Conservation (phyloP, 2,113 vertebrate species). For the Myrmecobius fasciatus region DNA sequence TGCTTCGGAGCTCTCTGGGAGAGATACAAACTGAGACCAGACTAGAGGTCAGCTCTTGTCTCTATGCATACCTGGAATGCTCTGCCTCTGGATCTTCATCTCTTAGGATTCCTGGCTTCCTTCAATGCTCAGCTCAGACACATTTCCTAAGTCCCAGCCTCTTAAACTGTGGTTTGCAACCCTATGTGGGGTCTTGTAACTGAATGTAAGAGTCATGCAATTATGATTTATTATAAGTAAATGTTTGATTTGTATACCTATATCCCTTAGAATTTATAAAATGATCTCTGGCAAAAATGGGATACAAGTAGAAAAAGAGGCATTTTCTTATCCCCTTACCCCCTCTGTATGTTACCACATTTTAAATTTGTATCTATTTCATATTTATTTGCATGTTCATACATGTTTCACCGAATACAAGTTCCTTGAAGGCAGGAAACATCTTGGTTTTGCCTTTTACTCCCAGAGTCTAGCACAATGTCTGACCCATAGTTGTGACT, state of each 20-base stretch:
- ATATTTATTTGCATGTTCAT: not conserved
- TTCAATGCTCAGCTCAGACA: not conserved
- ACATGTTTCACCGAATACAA: not conserved
- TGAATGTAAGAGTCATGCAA: too few species aligned
- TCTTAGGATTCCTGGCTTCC: not conserved
- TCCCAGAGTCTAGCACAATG: too few species aligned
- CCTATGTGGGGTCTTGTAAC: too few species aligned
- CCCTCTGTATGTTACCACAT: too few species aligned
- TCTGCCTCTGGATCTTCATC: not conserved
- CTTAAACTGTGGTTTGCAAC: too few species aligned
- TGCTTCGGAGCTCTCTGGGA: constrained; percentile 14
- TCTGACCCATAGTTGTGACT: not conserved
- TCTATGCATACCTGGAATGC: not conserved
- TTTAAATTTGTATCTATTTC: not conserved
- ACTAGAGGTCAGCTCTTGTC: not conserved
- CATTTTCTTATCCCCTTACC: not conserved
- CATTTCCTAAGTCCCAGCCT: not conserved
- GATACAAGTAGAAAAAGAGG: not conserved
- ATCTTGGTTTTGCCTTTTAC: not conserved
- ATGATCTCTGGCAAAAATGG: too few species aligned
- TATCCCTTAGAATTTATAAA: too few species aligned
- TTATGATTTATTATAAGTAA: too few species aligned
- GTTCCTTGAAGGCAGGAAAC: not conserved
- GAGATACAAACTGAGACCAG: not conserved
- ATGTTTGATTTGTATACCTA: too few species aligned